Evolutionary conservation across 2,797 vertebrate species (phyloP), one percentile per base, ranked within the genome.

Genomic region (Hirundo rustica): DNA sequence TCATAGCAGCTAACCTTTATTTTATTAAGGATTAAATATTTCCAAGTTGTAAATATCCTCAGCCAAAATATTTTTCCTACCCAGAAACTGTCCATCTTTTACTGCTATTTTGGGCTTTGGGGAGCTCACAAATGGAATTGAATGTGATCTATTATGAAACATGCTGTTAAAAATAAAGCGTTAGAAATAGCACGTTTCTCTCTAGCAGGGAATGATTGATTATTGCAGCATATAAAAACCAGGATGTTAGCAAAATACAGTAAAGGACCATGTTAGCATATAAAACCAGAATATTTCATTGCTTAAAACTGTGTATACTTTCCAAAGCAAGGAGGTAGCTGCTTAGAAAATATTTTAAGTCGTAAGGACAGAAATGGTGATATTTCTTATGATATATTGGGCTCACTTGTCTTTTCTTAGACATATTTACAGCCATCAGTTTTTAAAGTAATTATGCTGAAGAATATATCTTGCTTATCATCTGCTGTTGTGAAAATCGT

Each of bases 71-170:
- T 84, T 92, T 93, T 94, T 93, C 54, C 77, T 95, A 75, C 45
- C 40, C 66, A 89, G 89, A 94, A 90, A 95, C 85, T 92, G 93
- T 83, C 93, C 85, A 70, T 96, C 88, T 95, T 96, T 70, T 84
- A 67, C 47, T 93, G 85, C 88, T 97, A 96, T 97, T 97, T 95
- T 88, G 85, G 85, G 96, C 94, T 89, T 91, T 82, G 60, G 89
- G 91, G 76, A 95, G 78, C 85, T 97, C 94, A 95, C 85, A 95
- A 97, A 95, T 93, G 90, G 55, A 96, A 96, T 90, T 94, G 93
- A 96, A 94, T 93, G 74, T 94, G 96, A 76, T 95, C 85, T 96
- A 95, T 87, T 91, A 96, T 95, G 93, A 97, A 96, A 96, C 60
- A 86, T 25, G 77, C 62, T 85, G 83, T 96, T 97, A 93, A 97